These are phyloP conservation scores for Nipponia nippon DNA, from an alignment of 2,113 vertebrate genomes.

Conservation along the genomic window DNA sequence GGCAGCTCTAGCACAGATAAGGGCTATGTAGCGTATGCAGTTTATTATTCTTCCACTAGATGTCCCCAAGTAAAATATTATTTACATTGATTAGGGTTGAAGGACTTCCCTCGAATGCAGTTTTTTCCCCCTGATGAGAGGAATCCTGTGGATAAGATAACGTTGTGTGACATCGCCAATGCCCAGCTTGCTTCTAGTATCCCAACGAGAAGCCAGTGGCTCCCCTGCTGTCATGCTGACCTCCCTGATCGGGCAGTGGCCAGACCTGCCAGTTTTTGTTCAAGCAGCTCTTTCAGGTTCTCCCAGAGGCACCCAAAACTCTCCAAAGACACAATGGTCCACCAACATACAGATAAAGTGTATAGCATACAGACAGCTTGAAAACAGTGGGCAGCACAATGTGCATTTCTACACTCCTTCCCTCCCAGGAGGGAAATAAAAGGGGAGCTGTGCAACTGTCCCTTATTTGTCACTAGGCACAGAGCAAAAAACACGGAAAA, in stretches of 20 bases:
- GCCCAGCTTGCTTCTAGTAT: not conserved
- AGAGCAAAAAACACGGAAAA: not conserved
- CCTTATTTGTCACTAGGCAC: not conserved
- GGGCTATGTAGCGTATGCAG: not conserved
- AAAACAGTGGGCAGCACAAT: not conserved
- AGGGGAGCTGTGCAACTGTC: not conserved
- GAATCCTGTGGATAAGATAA: not conserved
- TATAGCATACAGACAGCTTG: not conserved
- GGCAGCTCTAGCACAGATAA: not conserved
- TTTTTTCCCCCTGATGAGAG: not conserved
- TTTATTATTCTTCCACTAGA: slow-evolving; percentile 48
- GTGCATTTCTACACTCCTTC: not conserved
- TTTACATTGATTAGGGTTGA: not conserved
- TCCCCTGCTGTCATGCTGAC: not conserved
- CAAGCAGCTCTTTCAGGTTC: not conserved
- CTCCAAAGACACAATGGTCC: not conserved
- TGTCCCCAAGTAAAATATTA: slow-evolving; percentile 37
- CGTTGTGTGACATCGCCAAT: not conserved
- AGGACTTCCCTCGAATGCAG: not conserved
- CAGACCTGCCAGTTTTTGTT: not conserved
- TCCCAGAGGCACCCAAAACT: not conserved
- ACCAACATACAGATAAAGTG: too few species aligned
- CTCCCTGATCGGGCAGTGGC: not conserved
- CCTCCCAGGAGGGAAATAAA: not conserved
- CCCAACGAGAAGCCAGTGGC: not conserved